Evolutionary conservation across 2,888 invertebrate species (phyloP).

Genomic region (Pyrgus malvae): DNA sequence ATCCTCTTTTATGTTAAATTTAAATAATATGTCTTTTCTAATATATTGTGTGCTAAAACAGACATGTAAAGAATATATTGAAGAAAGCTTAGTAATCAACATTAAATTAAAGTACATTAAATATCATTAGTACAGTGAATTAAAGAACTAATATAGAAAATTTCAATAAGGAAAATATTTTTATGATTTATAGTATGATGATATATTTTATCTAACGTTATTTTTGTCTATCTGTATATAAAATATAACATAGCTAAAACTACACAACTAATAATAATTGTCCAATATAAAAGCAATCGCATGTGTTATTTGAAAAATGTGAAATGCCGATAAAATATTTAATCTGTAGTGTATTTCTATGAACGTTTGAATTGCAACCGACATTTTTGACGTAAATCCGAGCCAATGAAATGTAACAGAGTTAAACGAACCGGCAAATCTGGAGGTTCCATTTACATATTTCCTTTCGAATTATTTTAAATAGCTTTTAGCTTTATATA

Average conservation of each 20-base stretch:
- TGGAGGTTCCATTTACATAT: constrained; percentile 21
- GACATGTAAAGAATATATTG: too few species aligned
- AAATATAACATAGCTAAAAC: too few species aligned
- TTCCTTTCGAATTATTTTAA: constrained; percentile 13
- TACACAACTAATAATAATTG: not conserved
- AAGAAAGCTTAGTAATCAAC: too few species aligned
- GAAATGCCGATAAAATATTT: not conserved
- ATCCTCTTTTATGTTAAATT: not conserved
- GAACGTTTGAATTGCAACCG: constrained; percentile 2
- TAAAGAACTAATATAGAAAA: too few species aligned
- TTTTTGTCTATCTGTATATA: too few species aligned
- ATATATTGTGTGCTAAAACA: too few species aligned
- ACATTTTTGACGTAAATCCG: constrained; percentile 18
- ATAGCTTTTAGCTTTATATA: constrained; percentile 3
- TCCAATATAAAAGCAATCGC: not conserved
- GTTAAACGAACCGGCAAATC: constrained; percentile 25
- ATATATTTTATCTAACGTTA: too few species aligned
- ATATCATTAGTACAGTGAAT: too few species aligned
- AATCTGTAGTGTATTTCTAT: constrained; percentile 10
- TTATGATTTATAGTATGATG: too few species aligned
- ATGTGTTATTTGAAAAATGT: not conserved
- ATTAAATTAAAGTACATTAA: too few species aligned
- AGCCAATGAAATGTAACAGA: constrained; percentile 21
- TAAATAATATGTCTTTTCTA: too few species aligned
- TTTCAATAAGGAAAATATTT: too few species aligned